Evolutionary conservation across 2,888 invertebrate species (phyloP).

Genomic region (Syritta pipiens): DNA sequence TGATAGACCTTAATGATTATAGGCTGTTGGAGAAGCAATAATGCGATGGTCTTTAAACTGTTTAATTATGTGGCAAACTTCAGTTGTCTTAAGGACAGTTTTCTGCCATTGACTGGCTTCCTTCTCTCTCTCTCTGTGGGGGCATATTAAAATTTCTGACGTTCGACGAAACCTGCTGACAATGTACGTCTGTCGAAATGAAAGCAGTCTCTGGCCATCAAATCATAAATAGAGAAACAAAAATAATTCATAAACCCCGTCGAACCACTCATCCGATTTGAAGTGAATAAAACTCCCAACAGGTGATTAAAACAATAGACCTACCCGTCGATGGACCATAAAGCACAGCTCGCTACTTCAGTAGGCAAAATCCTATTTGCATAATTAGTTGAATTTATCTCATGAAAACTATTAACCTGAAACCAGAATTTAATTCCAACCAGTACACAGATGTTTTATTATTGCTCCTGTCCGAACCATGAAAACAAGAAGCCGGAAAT

Average conservation of each 20-base stretch:
- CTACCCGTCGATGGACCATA: not conserved
- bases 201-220: not conserved
- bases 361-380: slow-evolving; percentile 14
- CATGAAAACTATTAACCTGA: slow-evolving; percentile 47
- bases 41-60: slow-evolving; percentile 49
- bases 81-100: slow-evolving; percentile 24
- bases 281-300: slow-evolving; percentile 13
- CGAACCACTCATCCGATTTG: not conserved
- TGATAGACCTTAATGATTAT: slow-evolving; percentile 61
- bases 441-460: slow-evolving; percentile 37
- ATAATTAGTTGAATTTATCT: slow-evolving; percentile 47
- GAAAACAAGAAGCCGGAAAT: slow-evolving; percentile 33
- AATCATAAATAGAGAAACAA: not conserved
- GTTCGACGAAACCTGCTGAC: too few relatives aligned
- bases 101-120: slow-evolving; percentile 40
- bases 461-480: not conserved
- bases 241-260: slow-evolving; percentile 1
- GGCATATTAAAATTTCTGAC: too few relatives aligned
- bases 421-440: slow-evolving; percentile 43
- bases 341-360: not conserved
- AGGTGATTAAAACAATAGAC: slow-evolving; percentile 26
- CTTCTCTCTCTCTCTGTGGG: not conserved
- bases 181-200: too few relatives aligned
- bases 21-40: slow-evolving; percentile 41
- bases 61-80: slow-evolving; percentile 61